A percentile compares a stretch with the other conserved stretches of the same genome.
phyloP scores from a whole-genome alignment of 1,140 invertebrate species.

The Drosophila ironensis region DNA sequence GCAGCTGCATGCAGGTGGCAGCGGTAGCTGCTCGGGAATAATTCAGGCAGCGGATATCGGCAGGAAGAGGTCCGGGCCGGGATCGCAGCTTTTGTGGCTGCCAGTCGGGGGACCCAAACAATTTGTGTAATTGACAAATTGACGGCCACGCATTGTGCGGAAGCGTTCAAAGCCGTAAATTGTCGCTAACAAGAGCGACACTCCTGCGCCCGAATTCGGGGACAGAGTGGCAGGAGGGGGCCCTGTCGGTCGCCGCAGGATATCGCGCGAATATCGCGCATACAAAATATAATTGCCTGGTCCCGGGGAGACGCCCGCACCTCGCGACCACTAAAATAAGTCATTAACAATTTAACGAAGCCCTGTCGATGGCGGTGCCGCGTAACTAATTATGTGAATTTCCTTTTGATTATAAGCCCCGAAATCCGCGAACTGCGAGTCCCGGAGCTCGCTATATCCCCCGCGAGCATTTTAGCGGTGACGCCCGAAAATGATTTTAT shows the following conservation, averaged over 20 bases:
- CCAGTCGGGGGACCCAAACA: constrained; percentile 51
- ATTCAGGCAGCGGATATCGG: constrained; percentile 22
- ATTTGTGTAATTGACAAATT: constrained; percentile 82
- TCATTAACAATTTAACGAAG: constrained; percentile 80
- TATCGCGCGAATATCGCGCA: constrained; percentile 35
- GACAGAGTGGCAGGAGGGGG: not conserved
- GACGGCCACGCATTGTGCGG: constrained; percentile 77
- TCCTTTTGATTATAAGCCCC: constrained; percentile 61
- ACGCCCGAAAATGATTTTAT: constrained; percentile 65
- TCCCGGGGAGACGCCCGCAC: constrained; percentile 47
- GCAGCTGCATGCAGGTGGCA: constrained; percentile 78
- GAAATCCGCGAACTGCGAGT: not conserved
- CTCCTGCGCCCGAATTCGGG: constrained; percentile 5
- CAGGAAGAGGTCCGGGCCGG: constrained; percentile 47
- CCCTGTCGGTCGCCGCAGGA: constrained; percentile 41
- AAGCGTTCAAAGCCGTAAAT: constrained; percentile 79
- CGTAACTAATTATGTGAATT: constrained; percentile 81
- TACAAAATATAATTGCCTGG: constrained; percentile 55
- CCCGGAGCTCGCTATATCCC: not conserved
- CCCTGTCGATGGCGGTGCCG: constrained; percentile 36
- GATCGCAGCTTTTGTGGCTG: constrained; percentile 30
- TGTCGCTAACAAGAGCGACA: constrained; percentile 74
- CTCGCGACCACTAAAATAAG: constrained; percentile 74
- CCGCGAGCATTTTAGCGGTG: constrained; percentile 6
- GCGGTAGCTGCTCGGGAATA: constrained; percentile 35